Evolutionary conservation across 2,797 vertebrate species (phyloP), one percentile per base, ranked within the genome.

Genomic region (Clarias fuscus): DNA sequence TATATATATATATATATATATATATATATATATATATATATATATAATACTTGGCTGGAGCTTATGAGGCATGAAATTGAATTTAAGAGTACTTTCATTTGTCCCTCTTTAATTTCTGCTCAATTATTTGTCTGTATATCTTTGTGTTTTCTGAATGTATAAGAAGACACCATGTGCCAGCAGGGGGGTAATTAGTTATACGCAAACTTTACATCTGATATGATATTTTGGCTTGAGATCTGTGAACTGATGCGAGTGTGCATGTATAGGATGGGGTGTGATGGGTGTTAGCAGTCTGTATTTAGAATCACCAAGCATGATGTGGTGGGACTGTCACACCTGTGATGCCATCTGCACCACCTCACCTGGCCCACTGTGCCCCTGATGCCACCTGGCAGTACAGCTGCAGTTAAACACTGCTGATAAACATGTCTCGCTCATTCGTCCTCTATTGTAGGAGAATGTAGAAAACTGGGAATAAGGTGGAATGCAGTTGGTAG

Each of bases 271-370:
- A n/a, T 27, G 27, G 40, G 83, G 68, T 89, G 89, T 90, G 84
- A 83, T 75, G 40, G n/a, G 40, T 67, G 24, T 82, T 48, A 67
- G 62, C 40, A 86, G 88, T 90, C 91, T 87, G 91, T 91, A 91
- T 92, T 93, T 93, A 92, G 90, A 91, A 93, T 93, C 92, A 92
- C 93, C 91, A 88, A 91, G 92, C 92, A 93, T 93, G 93, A 94
- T 94, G 92, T 92, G 91, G 91, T 93, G 94, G 94, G 92, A 92
- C 92, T 92, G 89, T 89, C 88, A 93, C 94, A 95, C 93, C 95
- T 95, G 95, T 68, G 91, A 92, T 90, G 91, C 95, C 94, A 95
- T 95, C 95, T 95, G 95, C 93, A 92, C 92, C 91, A 88, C 88
- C 68, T 89, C 90, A 91, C 92, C 93, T 90, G 85, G 91, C 91